Conservation (phyloP, 2,113 vertebrate genomes). For the Salvelinus alpinus region DNA sequence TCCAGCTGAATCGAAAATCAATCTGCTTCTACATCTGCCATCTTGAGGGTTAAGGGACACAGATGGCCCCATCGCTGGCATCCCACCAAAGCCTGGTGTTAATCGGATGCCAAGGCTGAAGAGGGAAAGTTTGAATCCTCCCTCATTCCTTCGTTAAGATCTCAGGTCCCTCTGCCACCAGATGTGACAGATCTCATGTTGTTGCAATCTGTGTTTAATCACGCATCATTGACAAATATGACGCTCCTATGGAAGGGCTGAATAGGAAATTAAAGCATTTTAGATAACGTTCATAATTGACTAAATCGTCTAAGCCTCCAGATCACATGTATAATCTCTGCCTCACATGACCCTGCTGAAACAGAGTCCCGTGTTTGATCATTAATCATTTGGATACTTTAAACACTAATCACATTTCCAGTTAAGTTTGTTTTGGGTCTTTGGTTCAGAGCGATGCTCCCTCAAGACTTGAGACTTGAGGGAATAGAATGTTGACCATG, state of each 20-base stretch:
- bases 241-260: constrained; percentile 66
- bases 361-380: constrained; percentile 51
- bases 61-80: constrained; percentile 60
- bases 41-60: constrained; percentile 65
- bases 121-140: constrained; percentile 24
- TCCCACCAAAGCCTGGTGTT: constrained; percentile 1
- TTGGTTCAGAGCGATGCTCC: constrained; percentile 23
- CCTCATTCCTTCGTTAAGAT: constrained; percentile 42
- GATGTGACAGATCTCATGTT: constrained; percentile 66
- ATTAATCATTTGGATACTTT: constrained; percentile 46
- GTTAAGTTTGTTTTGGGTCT: constrained; percentile 38
- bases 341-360: constrained; percentile 64
- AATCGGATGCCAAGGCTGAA: constrained; percentile 62
- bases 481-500: constrained; percentile 26
- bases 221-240: constrained; percentile 66
- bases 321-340: constrained; percentile 73
- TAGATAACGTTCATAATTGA: constrained; percentile 72
- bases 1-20: constrained; percentile 73
- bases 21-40: constrained; percentile 72
- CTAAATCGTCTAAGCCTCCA: constrained; percentile 72
- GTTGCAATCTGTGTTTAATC: constrained; percentile 71
- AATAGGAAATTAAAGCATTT: constrained; percentile 73
- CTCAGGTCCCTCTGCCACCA: constrained; percentile 66
- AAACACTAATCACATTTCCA: constrained; percentile 10
- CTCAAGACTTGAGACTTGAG: constrained; percentile 27